Evolutionary conservation across 2,888 invertebrate species (phyloP).

Genomic region (Cheilosia grossa): DNA sequence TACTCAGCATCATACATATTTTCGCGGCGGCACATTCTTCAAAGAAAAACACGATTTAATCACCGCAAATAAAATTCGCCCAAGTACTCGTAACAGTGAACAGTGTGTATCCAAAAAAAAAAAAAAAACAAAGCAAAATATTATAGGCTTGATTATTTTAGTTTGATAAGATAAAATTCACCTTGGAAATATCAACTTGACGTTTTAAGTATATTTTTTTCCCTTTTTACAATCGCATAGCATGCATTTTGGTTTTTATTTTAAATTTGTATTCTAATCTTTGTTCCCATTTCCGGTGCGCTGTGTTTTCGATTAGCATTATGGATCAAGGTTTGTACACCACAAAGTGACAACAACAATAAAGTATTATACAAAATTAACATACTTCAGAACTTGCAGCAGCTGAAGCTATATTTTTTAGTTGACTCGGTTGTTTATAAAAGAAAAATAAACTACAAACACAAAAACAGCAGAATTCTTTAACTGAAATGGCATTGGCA

Average conservation of each 20-base stretch:
- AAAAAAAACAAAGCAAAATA: too few relatives aligned
- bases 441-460: not conserved
- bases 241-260: slow-evolving; percentile 13
- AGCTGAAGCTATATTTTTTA: slow-evolving; percentile 21
- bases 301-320: slow-evolving; percentile 51
- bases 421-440: slow-evolving; percentile 44
- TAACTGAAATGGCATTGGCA: slow-evolving; percentile 67
- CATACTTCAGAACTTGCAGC: slow-evolving; percentile 7
- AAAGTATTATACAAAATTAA: slow-evolving; percentile 7
- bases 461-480: slow-evolving; percentile 38
- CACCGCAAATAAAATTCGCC: slow-evolving; percentile 5
- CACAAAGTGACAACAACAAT: slow-evolving; percentile 13
- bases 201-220: not conserved
- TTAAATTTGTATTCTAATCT: slow-evolving; percentile 7
- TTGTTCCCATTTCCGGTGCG: slow-evolving; percentile 49
- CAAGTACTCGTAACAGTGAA: not conserved
- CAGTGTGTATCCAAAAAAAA: slow-evolving; percentile 6
- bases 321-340: slow-evolving; percentile 52
- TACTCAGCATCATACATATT: slow-evolving; percentile 22
- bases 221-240: not conserved
- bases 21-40: slow-evolving; percentile 21
- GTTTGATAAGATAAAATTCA: slow-evolving; percentile 56
- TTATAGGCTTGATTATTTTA: slow-evolving; percentile 4
- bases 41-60: slow-evolving; percentile 4
- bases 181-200: slow-evolving; percentile 23